Percentiles rank a stretch among this genome's conserved stretches.
These are phyloP conservation scores for Chelmon rostratus DNA, from an alignment of 2,797 vertebrate species.

Conservation along the genomic window DNA sequence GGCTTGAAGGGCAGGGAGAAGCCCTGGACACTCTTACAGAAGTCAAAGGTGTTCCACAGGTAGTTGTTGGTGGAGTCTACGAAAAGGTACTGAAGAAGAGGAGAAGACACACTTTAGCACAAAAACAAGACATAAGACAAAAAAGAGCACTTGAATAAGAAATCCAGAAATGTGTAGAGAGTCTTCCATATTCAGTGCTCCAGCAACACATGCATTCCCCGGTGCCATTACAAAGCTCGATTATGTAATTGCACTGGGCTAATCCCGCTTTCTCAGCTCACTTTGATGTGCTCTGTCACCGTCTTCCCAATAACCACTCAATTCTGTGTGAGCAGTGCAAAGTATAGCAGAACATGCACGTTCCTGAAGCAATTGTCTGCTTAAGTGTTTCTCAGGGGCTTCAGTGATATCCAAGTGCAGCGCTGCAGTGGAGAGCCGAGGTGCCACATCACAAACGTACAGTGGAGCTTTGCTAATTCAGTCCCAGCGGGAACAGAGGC, in stretches of 20 bases:
- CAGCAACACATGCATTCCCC: not conserved
- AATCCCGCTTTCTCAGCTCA: constrained; percentile 18
- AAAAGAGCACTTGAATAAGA: not conserved
- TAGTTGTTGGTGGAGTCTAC: constrained; percentile 91
- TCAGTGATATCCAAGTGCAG: not conserved
- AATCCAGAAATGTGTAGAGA: not conserved
- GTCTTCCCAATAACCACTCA: constrained; percentile 9
- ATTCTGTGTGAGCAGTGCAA: not conserved
- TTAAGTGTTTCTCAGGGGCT: constrained; percentile 7
- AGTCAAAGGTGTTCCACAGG: constrained; percentile 96
- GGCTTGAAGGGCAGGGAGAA: constrained; percentile 94
- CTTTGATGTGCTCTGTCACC: constrained; percentile 32
- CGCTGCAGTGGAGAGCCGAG: not conserved
- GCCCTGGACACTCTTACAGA: constrained; percentile 91
- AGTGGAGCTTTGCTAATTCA: constrained; percentile 18
- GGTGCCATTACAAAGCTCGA: constrained; percentile 6
- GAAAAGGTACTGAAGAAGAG: constrained; percentile 91
- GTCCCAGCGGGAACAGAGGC: constrained; percentile 7
- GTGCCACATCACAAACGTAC: constrained; percentile 25
- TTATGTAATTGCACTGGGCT: constrained; percentile 24
- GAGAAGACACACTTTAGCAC: not conserved
- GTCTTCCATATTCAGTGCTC: not conserved
- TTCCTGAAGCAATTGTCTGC: constrained; percentile 5
- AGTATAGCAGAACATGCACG: not conserved
- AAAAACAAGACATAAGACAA: not conserved